phyloP scores from a whole-genome alignment of 30 jellyfish, hydroid and myxozoan genomes.

The Aurelia sp. region DNA sequence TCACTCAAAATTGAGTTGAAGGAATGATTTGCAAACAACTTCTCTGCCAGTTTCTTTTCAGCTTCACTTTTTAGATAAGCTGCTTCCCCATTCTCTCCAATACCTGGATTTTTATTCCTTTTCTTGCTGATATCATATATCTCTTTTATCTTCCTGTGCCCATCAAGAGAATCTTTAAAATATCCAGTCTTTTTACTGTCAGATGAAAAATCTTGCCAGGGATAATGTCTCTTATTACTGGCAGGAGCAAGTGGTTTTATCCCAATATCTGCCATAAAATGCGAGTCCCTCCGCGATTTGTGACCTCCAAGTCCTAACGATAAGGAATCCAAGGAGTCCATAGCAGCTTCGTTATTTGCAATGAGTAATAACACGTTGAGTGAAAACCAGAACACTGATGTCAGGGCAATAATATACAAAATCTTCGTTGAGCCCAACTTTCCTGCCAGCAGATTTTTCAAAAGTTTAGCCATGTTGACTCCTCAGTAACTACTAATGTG shows the following conservation, averaged over 20 bases:
- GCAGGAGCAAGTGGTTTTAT: conserved; percentile 95
- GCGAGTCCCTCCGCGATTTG: conserved; percentile 80
- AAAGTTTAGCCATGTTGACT: neutral
- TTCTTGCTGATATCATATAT: conserved; percentile 88
- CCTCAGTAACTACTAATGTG: neutral
- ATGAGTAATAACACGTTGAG: conserved; percentile 81
- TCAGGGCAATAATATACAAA: conserved; percentile 79
- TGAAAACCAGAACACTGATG: conserved; percentile 97
- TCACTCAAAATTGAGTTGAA: conserved; percentile 94
- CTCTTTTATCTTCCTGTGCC: conserved; percentile 41
- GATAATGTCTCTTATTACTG: conserved; percentile 68
- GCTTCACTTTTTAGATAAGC: conserved; percentile 73
- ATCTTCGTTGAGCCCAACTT: conserved; percentile 60
- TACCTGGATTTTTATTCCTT: conserved; percentile 79
- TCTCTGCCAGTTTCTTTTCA: conserved; percentile 83
- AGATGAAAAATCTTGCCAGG: conserved; percentile 85
- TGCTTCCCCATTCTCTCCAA: conserved; percentile 97
- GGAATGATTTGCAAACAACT: conserved; percentile 92
- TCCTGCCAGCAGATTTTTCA: conserved; percentile 14
- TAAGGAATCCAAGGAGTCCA: conserved; percentile 82
- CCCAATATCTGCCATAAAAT: conserved; percentile 83
- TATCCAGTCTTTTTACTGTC: conserved; percentile 16
- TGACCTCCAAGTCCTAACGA: conserved; percentile 73
- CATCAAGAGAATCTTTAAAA: conserved; percentile 25
- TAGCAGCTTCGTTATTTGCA: conserved; percentile 90